Evolutionary conservation across 2,888 invertebrate genomes (phyloP).

Genomic region (Heterodera filipjevi): DNA sequence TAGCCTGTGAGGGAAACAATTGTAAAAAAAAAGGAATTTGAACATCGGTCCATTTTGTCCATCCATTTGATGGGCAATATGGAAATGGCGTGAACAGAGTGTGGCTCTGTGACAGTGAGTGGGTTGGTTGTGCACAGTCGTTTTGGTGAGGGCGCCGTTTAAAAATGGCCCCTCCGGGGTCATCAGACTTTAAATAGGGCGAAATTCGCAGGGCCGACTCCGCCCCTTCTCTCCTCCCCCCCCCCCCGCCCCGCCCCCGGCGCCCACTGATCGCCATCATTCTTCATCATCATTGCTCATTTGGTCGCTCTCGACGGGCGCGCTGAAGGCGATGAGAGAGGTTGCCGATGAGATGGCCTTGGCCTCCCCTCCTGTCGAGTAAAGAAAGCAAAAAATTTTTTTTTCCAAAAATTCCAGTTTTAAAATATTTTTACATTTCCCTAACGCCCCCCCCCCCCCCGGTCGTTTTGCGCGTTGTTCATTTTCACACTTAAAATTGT

Average conservation of each 20-base stretch:
- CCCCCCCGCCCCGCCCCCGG: neutral
- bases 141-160: neutral
- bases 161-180: constrained; percentile 5
- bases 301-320: no score
- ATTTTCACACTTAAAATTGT: no score
- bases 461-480: no score
- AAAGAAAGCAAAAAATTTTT: neutral
- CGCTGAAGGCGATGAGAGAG: no score
- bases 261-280: neutral
- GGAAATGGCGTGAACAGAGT: neutral
- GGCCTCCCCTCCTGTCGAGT: neutral
- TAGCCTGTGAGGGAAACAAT: no score
- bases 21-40: neutral
- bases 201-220: neutral
- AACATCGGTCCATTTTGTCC: neutral
- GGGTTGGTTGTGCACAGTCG: neutral
- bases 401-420: neutral
- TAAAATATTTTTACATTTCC: neutral
- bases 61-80: neutral
- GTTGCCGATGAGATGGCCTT: neutral
- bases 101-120: neutral
- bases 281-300: neutral
- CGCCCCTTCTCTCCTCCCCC: neutral
- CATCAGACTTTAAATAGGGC: neutral
- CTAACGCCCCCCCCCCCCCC: neutral